A percentile compares a stretch with the other conserved stretches of the same genome.
Conservation (phyloP, 1,140 invertebrate genomes). For the Trachymyrmex septentrionalis region DNA sequence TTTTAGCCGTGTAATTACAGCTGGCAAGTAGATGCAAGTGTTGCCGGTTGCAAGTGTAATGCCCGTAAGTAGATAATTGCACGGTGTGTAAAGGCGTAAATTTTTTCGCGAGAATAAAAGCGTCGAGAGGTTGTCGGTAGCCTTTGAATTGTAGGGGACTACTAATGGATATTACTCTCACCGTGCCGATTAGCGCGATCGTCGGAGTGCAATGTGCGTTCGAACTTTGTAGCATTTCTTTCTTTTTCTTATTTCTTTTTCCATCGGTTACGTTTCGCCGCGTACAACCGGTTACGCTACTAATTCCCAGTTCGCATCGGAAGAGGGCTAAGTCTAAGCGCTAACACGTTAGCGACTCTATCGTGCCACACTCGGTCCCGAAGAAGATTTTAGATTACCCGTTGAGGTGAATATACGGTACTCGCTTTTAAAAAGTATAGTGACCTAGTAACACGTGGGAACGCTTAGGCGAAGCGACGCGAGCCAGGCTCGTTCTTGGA, state of each 20-base stretch:
- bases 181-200: slow-evolving; percentile 49
- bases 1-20: slow-evolving; percentile 68
- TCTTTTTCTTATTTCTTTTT: neutral
- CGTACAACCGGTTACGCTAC: slow-evolving; percentile 41
- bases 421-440: slow-evolving; percentile 76
- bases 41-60: slow-evolving; percentile 59
- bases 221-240: neutral
- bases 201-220: slow-evolving; percentile 3
- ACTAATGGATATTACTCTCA: slow-evolving; percentile 60
- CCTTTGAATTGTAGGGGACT: slow-evolving; percentile 62
- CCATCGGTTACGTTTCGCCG: slow-evolving; percentile 20
- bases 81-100: slow-evolving; percentile 59
- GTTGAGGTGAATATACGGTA: slow-evolving; percentile 77
- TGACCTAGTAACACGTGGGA: slow-evolving; percentile 78
- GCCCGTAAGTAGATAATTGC: slow-evolving; percentile 62
- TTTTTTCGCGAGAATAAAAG: slow-evolving; percentile 66
- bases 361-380: slow-evolving; percentile 35
- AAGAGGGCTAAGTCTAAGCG: slow-evolving; percentile 25
- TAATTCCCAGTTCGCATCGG: slow-evolving; percentile 40
- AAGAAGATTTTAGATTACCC: slow-evolving; percentile 67
- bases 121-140: slow-evolving; percentile 66
- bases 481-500: slow-evolving; percentile 67
- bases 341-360: slow-evolving; percentile 48
- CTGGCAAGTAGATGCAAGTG: slow-evolving; percentile 70
- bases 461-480: slow-evolving; percentile 69